These are phyloP conservation scores for Columba livia DNA, from an alignment of 2,113 vertebrate genomes.

Conservation along the genomic window DNA sequence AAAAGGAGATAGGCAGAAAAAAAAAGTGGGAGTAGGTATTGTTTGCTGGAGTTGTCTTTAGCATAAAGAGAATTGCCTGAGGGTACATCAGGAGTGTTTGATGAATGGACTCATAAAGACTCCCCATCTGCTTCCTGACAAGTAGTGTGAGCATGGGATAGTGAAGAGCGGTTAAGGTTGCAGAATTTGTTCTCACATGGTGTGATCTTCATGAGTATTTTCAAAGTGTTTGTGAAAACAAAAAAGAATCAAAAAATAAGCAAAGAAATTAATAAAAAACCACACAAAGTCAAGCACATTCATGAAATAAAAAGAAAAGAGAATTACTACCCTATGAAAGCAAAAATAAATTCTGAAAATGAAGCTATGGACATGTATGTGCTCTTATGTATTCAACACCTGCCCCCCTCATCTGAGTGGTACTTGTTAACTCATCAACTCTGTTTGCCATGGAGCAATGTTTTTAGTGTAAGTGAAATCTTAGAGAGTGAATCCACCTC, in stretches of 20 bases:
- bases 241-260: neutral
- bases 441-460: neutral
- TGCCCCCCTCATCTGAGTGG: neutral
- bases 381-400: neutral
- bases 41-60: neutral
- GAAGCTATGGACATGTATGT: neutral
- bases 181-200: constrained; percentile 21
- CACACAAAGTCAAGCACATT: neutral
- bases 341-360: neutral
- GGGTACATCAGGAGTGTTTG: neutral
- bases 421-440: neutral
- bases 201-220: constrained; percentile 2
- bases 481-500: neutral
- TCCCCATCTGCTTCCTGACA: constrained; percentile 52
- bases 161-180: constrained; percentile 1
- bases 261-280: neutral
- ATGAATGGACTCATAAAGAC: neutral
- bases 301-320: neutral
- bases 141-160: constrained; percentile 30
- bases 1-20: neutral
- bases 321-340: neutral
- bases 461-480: neutral
- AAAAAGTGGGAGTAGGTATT: neutral
- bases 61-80: neutral
- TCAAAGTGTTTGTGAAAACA: constrained; percentile 5